Percentiles rank a stretch among this genome's conserved stretches.
These are phyloP conservation scores for Ptycholaimellus sp. DNA, from an alignment of 2,888 invertebrate genomes.

Conservation along the genomic window DNA sequence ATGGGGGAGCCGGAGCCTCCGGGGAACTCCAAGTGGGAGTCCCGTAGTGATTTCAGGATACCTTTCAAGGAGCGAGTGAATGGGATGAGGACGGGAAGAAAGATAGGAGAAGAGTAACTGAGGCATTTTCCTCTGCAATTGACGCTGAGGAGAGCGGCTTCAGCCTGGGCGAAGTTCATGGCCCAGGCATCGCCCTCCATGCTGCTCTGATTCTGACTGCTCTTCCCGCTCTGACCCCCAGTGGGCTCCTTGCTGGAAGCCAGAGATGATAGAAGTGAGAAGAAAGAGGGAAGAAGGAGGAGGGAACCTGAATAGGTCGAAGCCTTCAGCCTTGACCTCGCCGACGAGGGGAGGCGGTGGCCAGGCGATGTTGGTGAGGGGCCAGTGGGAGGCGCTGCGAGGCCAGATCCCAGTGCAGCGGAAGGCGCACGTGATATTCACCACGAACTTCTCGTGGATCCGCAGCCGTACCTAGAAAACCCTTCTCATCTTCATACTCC, in stretches of 20 bases:
- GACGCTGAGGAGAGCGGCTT: constrained; percentile 46
- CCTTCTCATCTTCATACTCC: no score
- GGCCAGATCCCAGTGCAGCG: constrained; percentile 80
- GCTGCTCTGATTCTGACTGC: no score
- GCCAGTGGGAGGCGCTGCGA: constrained; percentile 75
- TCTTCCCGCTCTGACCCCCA: no score
- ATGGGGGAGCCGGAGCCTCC: constrained; percentile 71
- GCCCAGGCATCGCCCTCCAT: constrained; percentile 94
- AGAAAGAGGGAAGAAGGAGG: neutral
- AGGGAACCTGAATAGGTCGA: constrained; percentile 57
- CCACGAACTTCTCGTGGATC: constrained; percentile 61
- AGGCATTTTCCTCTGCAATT: constrained; percentile 9
- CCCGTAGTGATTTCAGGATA: constrained; percentile 62
- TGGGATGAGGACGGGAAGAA: constrained; percentile 27
- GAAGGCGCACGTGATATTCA: constrained; percentile 81
- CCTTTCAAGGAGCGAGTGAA: constrained; percentile 60
- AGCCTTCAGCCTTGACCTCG: constrained; percentile 77
- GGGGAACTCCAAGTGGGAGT: constrained; percentile 60
- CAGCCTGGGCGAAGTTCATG: constrained; percentile 47
- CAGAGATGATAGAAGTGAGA: no score
- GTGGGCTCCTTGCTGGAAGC: constrained; percentile 1
- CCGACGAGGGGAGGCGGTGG: constrained; percentile 39
- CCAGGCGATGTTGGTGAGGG: constrained; percentile 66
- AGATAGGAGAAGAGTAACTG: constrained; percentile 8
- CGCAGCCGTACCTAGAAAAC: constrained; percentile 60